Percentiles rank a stretch among this genome's conserved stretches.
These are phyloP conservation scores for Remorina albescens DNA, from an alignment of 2,797 vertebrate species.

Conservation along the genomic window DNA sequence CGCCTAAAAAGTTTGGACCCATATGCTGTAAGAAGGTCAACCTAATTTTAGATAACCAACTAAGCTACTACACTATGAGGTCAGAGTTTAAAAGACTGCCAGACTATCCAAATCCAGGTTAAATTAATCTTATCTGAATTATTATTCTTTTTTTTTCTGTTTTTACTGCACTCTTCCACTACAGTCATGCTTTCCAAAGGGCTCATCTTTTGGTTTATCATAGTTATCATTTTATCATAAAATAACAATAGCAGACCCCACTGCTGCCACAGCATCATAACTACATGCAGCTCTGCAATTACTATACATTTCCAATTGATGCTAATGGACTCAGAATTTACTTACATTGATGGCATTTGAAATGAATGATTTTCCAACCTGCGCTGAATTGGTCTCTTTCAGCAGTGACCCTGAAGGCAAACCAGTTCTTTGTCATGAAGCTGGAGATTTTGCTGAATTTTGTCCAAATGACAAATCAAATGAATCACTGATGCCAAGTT, in stretches of 20 bases:
- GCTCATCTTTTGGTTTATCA: neutral
- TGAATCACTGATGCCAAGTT: slow-evolving; percentile 44
- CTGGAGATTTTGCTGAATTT: slow-evolving; percentile 25
- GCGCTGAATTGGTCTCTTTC: slow-evolving; percentile 4
- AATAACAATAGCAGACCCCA: neutral
- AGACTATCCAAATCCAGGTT: neutral
- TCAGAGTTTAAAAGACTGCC: neutral
- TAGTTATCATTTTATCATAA: neutral
- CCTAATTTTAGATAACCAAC: neutral
- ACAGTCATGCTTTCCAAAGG: neutral
- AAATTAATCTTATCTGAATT: neutral
- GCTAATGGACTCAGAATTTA: slow-evolving; percentile 15
- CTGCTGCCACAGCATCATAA: neutral
- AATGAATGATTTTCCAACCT: slow-evolving; percentile 40
- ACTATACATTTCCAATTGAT: neutral
- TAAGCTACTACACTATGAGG: slow-evolving; percentile 29
- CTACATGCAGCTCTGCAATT: neutral
- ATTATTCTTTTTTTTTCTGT: too few relatives aligned
- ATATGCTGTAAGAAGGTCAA: slow-evolving; percentile 17
- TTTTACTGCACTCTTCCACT: neutral
- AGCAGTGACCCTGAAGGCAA: slow-evolving; percentile 20
- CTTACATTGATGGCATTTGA: slow-evolving; percentile 25
- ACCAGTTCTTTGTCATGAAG: slow-evolving; percentile 37
- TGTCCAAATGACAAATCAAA: slow-evolving; percentile 38
- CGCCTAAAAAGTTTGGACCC: neutral